These are phyloP conservation scores for Acleris laterana DNA, from an alignment of 2,888 invertebrate genomes.

Conservation along the genomic window DNA sequence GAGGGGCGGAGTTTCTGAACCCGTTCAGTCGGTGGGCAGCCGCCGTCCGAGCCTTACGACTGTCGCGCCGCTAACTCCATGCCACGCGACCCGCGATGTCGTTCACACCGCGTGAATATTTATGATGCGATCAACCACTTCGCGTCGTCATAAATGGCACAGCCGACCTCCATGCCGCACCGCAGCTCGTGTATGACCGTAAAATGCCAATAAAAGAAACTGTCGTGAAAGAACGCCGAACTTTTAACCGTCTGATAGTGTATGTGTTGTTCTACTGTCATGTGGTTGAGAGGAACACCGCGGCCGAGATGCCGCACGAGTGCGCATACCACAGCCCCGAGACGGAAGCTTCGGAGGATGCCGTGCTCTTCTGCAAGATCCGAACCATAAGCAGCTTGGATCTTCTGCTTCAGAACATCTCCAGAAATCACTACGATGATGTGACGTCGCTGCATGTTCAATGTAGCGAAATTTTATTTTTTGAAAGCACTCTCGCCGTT, in stretches of 20 bases:
- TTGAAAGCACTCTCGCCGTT: slow-evolving; percentile 87
- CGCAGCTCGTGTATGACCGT: slow-evolving; percentile 63
- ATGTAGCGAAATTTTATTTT: slow-evolving; percentile 90
- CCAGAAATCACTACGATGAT: slow-evolving; percentile 86
- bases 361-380: slow-evolving; percentile 87
- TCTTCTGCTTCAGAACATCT: slow-evolving; percentile 87
- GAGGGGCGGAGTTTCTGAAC: slow-evolving; percentile 73
- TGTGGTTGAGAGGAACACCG: slow-evolving; percentile 68
- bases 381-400: slow-evolving; percentile 89
- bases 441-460: slow-evolving; percentile 87
- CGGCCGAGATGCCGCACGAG: slow-evolving; percentile 86
- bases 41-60: slow-evolving; percentile 69
- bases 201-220: slow-evolving; percentile 81
- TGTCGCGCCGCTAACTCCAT: slow-evolving; percentile 56
- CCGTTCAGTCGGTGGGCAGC: slow-evolving; percentile 81
- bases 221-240: slow-evolving; percentile 74
- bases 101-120: slow-evolving; percentile 73
- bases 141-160: slow-evolving; percentile 76
- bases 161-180: slow-evolving; percentile 69
- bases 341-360: slow-evolving; percentile 81
- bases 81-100: slow-evolving; percentile 79
- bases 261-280: slow-evolving; percentile 80
- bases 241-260: slow-evolving; percentile 79
- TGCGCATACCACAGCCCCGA: slow-evolving; percentile 88
- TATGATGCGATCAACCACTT: slow-evolving; percentile 76